phyloP scores from a whole-genome alignment of 2,113 vertebrate genomes.

The Nothocercus nigrocapillus region DNA sequence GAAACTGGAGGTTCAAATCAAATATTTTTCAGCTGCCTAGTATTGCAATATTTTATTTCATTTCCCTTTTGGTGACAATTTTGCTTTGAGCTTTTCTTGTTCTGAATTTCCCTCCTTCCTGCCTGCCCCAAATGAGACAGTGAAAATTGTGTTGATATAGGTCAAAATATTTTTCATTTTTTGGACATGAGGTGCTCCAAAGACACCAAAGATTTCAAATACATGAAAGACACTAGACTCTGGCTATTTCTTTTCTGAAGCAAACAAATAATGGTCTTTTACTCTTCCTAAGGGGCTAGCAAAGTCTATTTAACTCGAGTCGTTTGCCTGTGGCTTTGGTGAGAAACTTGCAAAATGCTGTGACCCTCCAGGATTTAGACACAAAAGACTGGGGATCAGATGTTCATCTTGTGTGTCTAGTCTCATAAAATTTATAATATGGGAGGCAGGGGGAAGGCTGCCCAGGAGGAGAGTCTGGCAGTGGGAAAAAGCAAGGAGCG shows the following conservation, averaged over 20 bases:
- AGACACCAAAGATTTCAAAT: not conserved
- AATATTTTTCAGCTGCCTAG: not conserved
- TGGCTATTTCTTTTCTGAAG: not conserved
- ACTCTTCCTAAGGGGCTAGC: not conserved
- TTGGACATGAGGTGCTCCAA: not conserved
- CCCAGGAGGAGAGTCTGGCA: not conserved
- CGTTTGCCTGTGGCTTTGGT: not conserved
- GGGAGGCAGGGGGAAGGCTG: not conserved
- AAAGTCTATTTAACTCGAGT: not conserved
- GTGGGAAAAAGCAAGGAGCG: not conserved
- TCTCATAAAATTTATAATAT: not conserved
- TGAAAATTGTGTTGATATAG: not conserved
- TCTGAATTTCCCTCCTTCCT: not conserved
- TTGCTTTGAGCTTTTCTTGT: not conserved
- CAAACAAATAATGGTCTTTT: not conserved
- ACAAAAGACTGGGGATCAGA: not conserved
- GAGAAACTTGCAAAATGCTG: not conserved
- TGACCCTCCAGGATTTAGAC: not conserved
- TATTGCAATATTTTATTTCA: conserved; percentile 1
- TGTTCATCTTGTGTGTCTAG: rapidly evolving
- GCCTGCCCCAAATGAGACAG: conserved; percentile 15
- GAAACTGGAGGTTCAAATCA: not conserved
- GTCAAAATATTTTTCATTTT: conserved; percentile 30
- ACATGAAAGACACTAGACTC: not conserved
- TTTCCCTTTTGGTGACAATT: not conserved